phyloP scores from a whole-genome alignment of 2,113 vertebrate genomes.

The Eptesicus fuscus region DNA sequence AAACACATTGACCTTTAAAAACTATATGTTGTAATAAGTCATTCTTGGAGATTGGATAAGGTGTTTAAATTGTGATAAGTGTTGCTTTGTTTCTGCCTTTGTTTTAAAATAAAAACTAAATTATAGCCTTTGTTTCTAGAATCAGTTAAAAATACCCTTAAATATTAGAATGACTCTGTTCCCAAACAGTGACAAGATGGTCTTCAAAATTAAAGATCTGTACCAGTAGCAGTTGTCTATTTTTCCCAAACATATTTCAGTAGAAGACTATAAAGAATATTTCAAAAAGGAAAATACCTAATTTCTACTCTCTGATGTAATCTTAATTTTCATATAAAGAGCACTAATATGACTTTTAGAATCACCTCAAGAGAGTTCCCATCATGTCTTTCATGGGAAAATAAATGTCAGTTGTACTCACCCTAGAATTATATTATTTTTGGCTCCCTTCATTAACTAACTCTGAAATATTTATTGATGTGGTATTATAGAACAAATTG shows the following conservation, averaged over 20 bases:
- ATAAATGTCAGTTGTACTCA: conserved; percentile 37
- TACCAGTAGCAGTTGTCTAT: neutral
- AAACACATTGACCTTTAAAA: neutral
- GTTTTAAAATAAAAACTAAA: neutral
- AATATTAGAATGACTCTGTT: neutral
- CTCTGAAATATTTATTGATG: conserved; percentile 42
- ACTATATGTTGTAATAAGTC: neutral
- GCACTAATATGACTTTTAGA: neutral
- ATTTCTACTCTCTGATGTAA: neutral
- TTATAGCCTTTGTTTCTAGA: neutral
- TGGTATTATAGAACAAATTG: conserved; percentile 37
- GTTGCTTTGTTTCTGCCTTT: neutral
- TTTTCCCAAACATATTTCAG: neutral
- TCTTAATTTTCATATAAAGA: conserved; percentile 1
- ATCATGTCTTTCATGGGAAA: neutral
- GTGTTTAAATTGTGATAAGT: neutral
- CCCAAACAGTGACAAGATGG: neutral
- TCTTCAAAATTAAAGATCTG: neutral
- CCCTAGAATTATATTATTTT: conserved; percentile 36
- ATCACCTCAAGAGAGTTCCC: neutral
- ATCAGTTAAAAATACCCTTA: neutral
- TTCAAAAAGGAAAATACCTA: conserved; percentile 24
- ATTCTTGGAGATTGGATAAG: neutral
- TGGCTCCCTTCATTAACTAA: conserved; percentile 19
- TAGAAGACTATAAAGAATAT: neutral